Evolutionary conservation across 2,888 invertebrate species (phyloP).

Genomic region (Uropetala carovei): DNA sequence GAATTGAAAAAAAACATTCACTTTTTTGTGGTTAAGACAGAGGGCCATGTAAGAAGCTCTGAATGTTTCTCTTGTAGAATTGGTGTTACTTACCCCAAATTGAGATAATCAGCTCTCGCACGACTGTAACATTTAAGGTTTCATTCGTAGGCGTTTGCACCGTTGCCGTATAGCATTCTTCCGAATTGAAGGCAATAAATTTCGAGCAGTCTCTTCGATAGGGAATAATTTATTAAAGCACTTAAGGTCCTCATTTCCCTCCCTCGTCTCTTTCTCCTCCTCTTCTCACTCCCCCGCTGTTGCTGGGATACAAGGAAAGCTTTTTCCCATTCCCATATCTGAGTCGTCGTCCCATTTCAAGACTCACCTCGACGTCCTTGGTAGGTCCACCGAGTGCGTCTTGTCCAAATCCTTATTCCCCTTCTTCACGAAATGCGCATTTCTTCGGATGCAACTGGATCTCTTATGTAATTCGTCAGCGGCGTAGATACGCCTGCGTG

Average conservation of each 20-base stretch:
- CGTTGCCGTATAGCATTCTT: background rate
- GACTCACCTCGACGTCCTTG: background rate
- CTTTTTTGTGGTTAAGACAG: too few species aligned
- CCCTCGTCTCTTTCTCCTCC: background rate
- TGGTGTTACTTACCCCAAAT: too few species aligned
- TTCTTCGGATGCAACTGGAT: too few species aligned
- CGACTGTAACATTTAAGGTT: too few species aligned
- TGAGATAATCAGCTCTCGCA: too few species aligned
- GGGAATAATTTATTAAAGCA: background rate
- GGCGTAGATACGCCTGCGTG: too few species aligned
- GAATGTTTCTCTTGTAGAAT: too few species aligned
- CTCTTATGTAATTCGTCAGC: too few species aligned
- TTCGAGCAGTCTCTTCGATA: background rate
- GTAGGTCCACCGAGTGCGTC: background rate
- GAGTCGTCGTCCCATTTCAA: background rate
- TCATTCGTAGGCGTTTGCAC: background rate
- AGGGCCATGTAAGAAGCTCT: too few species aligned
- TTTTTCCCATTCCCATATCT: background rate
- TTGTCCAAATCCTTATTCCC: too few species aligned
- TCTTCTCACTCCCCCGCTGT: background rate
- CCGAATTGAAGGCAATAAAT: background rate
- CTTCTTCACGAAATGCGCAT: too few species aligned
- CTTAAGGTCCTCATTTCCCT: background rate
- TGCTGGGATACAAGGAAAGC: background rate
- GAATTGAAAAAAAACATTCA: too few species aligned